Conservation (phyloP, 1,140 invertebrate genomes). For the Galendromus occidentalis region DNA sequence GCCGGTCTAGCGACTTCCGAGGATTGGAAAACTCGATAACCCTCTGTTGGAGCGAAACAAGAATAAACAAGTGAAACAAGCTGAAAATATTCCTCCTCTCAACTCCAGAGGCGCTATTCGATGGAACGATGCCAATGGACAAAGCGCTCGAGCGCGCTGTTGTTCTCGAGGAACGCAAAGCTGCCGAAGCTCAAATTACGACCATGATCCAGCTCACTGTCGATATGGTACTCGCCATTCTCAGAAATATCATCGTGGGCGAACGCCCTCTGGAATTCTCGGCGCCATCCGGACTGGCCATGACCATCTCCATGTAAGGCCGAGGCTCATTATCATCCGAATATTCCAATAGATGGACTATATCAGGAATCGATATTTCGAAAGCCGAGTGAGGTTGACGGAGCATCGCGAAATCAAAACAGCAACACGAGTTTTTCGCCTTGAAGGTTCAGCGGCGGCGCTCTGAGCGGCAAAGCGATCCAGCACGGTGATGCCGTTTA, state of each 20-base stretch:
- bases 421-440: neutral
- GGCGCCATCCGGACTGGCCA: constrained; percentile 21
- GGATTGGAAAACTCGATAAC: no score
- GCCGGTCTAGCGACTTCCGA: no score
- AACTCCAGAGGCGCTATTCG: constrained; percentile 21
- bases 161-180: constrained; percentile 19
- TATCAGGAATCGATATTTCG: no score
- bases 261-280: constrained; percentile 22
- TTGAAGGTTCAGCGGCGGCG: constrained; percentile 20
- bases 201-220: constrained; percentile 22
- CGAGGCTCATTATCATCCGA: no score
- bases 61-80: no score
- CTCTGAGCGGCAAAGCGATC: constrained; percentile 19
- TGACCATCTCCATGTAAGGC: constrained; percentile 24
- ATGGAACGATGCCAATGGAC: constrained; percentile 21
- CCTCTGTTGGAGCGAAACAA: no score
- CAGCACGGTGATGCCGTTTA: constrained; percentile 22
- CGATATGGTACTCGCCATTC: constrained; percentile 20
- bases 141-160: constrained; percentile 21
- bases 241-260: constrained; percentile 23
- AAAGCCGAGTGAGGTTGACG: no score
- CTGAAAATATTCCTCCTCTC: no score
- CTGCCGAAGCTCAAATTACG: constrained; percentile 21
- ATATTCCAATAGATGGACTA: no score
- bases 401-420: no score